Evolutionary conservation across 2,888 invertebrate species (phyloP).

Genomic region (Drosophila mayaguana): DNA sequence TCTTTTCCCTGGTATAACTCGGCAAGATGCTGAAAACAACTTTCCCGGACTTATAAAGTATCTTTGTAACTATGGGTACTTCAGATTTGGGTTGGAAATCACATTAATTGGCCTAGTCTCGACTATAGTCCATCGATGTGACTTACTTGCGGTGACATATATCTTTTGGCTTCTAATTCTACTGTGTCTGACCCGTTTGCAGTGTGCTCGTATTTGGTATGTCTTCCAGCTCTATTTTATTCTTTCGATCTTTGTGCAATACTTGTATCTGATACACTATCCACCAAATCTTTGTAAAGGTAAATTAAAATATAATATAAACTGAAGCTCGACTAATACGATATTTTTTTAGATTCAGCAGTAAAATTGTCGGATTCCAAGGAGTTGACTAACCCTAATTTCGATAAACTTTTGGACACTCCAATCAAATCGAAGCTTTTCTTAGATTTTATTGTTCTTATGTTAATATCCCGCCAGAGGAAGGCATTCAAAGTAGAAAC

Average conservation of each 20-base stretch:
- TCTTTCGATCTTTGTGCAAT: constrained; percentile 94
- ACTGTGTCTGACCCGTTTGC: constrained; percentile 88
- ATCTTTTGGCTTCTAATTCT: constrained; percentile 92
- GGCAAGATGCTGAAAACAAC: constrained; percentile 94
- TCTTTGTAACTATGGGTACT: constrained; percentile 96
- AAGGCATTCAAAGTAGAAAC: constrained; percentile 93
- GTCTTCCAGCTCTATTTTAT: constrained; percentile 92
- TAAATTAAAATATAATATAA: constrained; percentile 84
- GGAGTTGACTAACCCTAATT: not conserved
- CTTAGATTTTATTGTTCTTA: constrained; percentile 95
- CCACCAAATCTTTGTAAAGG: constrained; percentile 94
- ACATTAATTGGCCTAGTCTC: constrained; percentile 93
- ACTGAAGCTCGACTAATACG: too few species aligned
- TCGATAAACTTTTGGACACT: constrained; percentile 95
- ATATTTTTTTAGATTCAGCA: not conserved
- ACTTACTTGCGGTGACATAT: constrained; percentile 94
- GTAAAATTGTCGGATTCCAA: not conserved
- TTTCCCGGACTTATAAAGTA: constrained; percentile 93
- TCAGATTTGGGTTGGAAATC: constrained; percentile 98
- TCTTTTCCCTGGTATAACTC: constrained; percentile 92
- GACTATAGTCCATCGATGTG: constrained; percentile 95
- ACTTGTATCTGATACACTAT: constrained; percentile 93
- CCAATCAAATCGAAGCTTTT: constrained; percentile 90
- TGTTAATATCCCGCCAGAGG: constrained; percentile 93
- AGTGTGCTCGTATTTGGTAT: constrained; percentile 91